phyloP scores from a whole-genome alignment of 2,888 invertebrate species.

The Dasypolia templi region DNA sequence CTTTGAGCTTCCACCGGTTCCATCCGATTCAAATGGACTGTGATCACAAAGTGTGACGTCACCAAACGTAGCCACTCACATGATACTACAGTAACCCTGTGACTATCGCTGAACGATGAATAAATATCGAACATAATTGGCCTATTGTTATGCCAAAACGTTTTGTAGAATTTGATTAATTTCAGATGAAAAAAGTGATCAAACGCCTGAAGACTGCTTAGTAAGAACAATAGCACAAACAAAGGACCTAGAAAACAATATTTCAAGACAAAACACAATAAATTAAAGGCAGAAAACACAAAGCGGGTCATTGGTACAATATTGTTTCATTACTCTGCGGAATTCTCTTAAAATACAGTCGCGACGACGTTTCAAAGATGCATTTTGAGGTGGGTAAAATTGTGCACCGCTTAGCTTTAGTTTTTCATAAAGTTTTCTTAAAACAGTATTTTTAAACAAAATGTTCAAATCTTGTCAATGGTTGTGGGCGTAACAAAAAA shows the following conservation, averaged over 20 bases:
- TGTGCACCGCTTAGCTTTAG: neutral
- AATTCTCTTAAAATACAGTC: conserved; percentile 37
- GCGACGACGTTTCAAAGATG: conserved; percentile 1
- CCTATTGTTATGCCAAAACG: conserved; percentile 22
- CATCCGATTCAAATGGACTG: conserved; percentile 5
- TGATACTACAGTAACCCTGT: conserved; percentile 9
- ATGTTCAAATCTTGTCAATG: neutral
- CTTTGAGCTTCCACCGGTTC: conserved; percentile 20
- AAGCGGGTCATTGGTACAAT: conserved; percentile 50
- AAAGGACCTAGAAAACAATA: conserved; percentile 24
- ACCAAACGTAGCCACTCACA: neutral
- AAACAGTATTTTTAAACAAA: neutral
- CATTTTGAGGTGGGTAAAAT: conserved; percentile 4
- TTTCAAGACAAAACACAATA: conserved; percentile 35
- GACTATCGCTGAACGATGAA: conserved; percentile 18
- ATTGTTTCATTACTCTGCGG: conserved; percentile 45
- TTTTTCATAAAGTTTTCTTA: neutral
- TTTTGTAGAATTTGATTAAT: conserved; percentile 34
- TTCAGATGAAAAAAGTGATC: conserved; percentile 28
- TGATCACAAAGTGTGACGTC: conserved; percentile 39
- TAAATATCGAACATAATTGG: conserved; percentile 30
- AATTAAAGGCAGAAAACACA: conserved; percentile 33
- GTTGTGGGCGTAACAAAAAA: neutral
- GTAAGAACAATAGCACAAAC: conserved; percentile 21
- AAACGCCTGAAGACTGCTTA: conserved; percentile 37